A percentile compares a stretch with the other conserved stretches of the same genome.
Evolutionary conservation across 2,888 invertebrate species (phyloP).

Genomic region (Heteromurus nitidus): DNA sequence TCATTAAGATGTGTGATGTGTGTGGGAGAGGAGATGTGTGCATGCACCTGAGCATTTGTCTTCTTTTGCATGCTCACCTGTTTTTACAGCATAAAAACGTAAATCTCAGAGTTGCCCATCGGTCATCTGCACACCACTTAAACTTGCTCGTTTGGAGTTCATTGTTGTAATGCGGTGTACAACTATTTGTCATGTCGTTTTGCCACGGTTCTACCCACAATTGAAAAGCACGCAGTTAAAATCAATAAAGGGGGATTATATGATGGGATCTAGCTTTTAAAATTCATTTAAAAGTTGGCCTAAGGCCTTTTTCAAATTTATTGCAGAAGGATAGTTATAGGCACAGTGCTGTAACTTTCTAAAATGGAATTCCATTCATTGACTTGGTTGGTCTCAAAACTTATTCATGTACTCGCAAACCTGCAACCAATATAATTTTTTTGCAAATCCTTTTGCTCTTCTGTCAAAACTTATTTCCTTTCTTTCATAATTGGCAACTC

Average conservation of each 20-base stretch:
- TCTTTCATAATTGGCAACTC: neutral
- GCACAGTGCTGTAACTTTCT: conserved; percentile 13
- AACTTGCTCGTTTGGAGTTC: neutral
- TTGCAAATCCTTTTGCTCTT: neutral
- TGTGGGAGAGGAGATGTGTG: neutral
- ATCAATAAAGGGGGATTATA: neutral
- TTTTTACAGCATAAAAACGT: neutral
- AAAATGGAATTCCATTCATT: neutral
- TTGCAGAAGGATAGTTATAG: neutral
- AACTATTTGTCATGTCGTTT: neutral
- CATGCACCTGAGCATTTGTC: neutral
- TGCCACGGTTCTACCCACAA: neutral
- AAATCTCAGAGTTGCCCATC: neutral
- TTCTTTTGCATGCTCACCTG: neutral
- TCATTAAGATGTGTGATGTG: neutral
- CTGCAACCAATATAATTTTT: neutral
- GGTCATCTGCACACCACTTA: neutral
- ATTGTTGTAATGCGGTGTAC: neutral
- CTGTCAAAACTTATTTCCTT: neutral
- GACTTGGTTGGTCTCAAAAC: neutral
- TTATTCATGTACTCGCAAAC: neutral
- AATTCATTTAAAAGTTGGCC: neutral
- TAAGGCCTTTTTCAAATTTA: neutral
- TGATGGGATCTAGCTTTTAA: neutral
- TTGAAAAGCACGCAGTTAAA: neutral